Conservation (phyloP, 2,888 invertebrate genomes). For the Cephalotes varians region DNA sequence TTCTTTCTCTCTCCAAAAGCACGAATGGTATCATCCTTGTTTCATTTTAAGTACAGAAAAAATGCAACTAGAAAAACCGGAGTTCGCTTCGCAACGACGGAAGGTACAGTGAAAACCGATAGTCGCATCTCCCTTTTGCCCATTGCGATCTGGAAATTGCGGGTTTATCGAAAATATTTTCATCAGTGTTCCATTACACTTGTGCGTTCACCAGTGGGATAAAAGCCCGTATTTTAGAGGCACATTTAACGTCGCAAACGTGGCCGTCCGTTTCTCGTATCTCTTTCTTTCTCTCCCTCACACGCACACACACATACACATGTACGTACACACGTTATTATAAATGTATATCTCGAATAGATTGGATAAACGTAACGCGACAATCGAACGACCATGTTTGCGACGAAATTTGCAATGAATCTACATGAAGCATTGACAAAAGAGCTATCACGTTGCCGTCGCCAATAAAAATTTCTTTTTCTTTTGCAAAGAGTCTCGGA, state of each 20-base stretch:
- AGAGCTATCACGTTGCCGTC: neutral
- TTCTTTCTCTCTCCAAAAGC: neutral
- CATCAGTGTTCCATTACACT: constrained; percentile 29
- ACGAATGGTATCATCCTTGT: neutral
- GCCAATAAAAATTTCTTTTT: neutral
- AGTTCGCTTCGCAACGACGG: constrained; percentile 19
- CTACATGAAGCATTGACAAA: neutral
- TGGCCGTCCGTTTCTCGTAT: constrained; percentile 1
- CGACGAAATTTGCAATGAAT: neutral
- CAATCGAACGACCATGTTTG: neutral
- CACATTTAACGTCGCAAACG: constrained; percentile 24
- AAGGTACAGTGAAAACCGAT: constrained; percentile 38
- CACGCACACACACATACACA: neutral
- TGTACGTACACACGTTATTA: neutral
- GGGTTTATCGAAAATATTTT: constrained; percentile 37
- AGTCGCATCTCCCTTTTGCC: constrained; percentile 14
- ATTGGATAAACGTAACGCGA: constrained; percentile 10
- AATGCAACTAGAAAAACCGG: neutral
- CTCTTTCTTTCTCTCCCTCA: neutral
- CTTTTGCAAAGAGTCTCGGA: neutral
- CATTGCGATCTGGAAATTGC: constrained; percentile 41
- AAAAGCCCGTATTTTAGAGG: constrained; percentile 33
- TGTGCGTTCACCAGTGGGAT: constrained; percentile 9
- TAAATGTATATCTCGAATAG: neutral
- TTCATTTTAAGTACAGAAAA: constrained; percentile 37